Percentiles rank a stretch among this genome's conserved stretches.
These are phyloP conservation scores for Picus viridis DNA, from an alignment of 2,797 vertebrate species.

Conservation along the genomic window DNA sequence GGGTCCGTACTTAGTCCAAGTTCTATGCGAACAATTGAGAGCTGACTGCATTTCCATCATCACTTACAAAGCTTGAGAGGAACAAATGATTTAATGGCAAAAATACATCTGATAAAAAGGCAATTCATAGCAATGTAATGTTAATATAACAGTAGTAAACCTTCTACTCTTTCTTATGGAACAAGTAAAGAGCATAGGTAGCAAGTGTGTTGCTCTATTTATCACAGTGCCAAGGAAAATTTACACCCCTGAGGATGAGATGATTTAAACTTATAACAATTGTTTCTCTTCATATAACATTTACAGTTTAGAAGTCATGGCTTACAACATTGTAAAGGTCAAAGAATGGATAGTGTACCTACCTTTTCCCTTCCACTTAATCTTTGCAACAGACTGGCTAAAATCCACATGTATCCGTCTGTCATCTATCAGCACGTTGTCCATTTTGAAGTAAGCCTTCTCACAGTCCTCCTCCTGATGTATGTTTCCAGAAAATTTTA, in stretches of 20 bases:
- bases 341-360: background rate
- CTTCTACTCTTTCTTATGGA: background rate
- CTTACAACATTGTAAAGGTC: background rate
- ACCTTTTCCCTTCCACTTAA: conserved; percentile 98
- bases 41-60: background rate
- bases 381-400: conserved; percentile 96
- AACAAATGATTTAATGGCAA: background rate
- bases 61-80: background rate
- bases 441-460: conserved; percentile 99
- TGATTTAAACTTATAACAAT: background rate
- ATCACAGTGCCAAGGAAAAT: background rate
- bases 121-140: background rate
- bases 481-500: conserved; percentile 25
- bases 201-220: background rate
- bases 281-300: background rate
- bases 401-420: conserved; percentile 97
- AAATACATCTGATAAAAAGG: background rate
- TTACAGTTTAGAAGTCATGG: background rate
- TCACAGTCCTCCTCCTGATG: conserved; percentile 95
- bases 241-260: background rate
- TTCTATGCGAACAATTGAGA: fast-evolving
- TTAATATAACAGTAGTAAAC: background rate
- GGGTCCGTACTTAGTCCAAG: fast-evolving
- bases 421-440: conserved; percentile 98
- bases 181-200: background rate